phyloP scores from a whole-genome alignment of 2,797 vertebrate genomes.

The Nothura maculosa region DNA sequence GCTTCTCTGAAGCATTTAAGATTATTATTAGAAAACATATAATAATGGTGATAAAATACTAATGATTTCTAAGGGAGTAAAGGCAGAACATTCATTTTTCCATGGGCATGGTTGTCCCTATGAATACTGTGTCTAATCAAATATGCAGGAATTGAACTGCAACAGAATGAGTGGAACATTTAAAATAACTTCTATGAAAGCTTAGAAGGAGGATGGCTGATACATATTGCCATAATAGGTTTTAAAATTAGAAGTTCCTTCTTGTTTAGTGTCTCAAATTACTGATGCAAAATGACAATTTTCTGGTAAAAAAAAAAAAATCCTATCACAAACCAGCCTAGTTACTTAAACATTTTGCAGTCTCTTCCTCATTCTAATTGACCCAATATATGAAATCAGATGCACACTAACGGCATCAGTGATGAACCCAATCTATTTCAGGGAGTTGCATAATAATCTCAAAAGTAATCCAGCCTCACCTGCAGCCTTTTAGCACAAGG shows the following conservation, averaged over 20 bases:
- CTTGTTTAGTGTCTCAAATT: neutral
- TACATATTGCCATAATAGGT: neutral
- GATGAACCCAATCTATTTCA: accelerated
- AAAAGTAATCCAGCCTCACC: neutral
- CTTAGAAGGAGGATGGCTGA: neutral
- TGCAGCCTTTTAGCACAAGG: accelerated
- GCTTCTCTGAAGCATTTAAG: neutral
- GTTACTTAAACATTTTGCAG: neutral
- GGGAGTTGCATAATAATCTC: neutral
- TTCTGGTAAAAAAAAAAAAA: neutral
- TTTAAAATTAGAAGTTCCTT: neutral
- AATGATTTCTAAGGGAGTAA: neutral
- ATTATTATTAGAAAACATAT: neutral
- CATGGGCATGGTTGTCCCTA: neutral
- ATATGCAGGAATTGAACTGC: neutral
- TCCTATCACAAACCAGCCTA: neutral
- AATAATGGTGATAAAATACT: neutral
- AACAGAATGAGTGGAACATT: neutral
- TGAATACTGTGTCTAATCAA: constrained; percentile 1
- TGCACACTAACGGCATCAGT: too few relatives aligned
- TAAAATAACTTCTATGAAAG: neutral
- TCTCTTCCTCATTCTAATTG: neutral
- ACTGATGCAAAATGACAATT: neutral
- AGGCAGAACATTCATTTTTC: neutral
- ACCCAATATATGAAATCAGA: neutral